These are phyloP conservation scores for rabbit (Oryctolagus cuniculus) DNA, from an alignment of 2,113 vertebrate genomes.

Conservation along the genomic window DNA sequence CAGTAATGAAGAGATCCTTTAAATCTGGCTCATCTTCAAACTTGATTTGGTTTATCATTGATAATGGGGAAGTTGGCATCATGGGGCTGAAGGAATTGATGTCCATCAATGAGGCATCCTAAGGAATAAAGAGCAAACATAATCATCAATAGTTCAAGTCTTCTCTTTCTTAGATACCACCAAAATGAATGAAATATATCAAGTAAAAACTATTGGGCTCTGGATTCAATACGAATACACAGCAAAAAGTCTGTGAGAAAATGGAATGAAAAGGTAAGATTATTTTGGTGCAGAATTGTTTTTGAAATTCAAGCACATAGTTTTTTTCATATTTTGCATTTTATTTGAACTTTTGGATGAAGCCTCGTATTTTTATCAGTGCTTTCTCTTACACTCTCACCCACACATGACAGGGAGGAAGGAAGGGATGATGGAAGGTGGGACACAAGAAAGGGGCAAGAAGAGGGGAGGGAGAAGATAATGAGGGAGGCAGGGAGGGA, in stretches of 20 bases:
- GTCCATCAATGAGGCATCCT: conserved; percentile 92
- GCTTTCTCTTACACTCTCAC: not conserved
- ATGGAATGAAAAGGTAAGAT: not conserved
- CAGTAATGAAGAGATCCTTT: conserved; percentile 95
- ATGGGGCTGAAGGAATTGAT: conserved; percentile 89
- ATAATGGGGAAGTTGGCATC: conserved; percentile 93
- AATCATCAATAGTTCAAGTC: not conserved
- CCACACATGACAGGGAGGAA: not conserved
- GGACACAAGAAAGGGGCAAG: too few species aligned
- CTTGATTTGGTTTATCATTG: conserved; percentile 96
- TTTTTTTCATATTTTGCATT: too few species aligned
- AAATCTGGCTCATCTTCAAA: conserved; percentile 93
- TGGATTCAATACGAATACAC: not conserved
- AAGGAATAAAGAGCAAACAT: conserved; percentile 68
- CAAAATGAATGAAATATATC: not conserved
- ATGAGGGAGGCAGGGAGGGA: too few species aligned
- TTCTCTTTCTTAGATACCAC: not conserved
- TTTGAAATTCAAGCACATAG: too few species aligned
- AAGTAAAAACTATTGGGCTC: not conserved
- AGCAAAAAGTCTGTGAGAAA: too few species aligned
- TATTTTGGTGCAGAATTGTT: too few species aligned
- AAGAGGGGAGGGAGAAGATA: too few species aligned
- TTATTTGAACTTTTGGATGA: not conserved
- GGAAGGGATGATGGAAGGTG: not conserved
- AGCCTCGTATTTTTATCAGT: not conserved